Conservation (phyloP, 2,888 invertebrate species). For the Apoda limacodes region DNA sequence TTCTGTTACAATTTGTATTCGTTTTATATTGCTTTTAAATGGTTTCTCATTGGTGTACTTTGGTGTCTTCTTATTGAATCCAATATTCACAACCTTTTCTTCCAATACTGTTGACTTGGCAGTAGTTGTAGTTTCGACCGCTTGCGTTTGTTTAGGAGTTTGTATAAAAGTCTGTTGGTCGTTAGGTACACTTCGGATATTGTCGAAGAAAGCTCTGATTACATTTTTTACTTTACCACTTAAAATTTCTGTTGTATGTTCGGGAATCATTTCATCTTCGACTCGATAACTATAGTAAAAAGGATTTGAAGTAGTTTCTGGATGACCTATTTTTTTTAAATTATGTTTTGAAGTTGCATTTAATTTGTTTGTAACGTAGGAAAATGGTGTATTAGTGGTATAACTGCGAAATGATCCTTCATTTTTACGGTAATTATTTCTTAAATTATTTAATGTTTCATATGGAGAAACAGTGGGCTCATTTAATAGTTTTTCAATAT, state of each 20-base stretch:
- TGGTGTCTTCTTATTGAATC: conserved; percentile 42
- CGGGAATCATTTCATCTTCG: conserved; percentile 42
- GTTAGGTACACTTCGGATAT: conserved; percentile 29
- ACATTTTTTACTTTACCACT: conserved; percentile 49
- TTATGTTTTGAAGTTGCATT: conserved; percentile 20
- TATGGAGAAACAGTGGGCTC: conserved; percentile 64
- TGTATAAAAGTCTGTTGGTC: conserved; percentile 10
- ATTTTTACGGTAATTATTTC: conserved; percentile 19
- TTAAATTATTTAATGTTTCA: conserved; percentile 26
- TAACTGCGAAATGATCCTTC: conserved; percentile 26
- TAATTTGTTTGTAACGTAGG: conserved; percentile 24
- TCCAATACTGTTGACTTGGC: conserved; percentile 26
- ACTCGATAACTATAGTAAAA: conserved; percentile 51
- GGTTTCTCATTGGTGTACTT: conserved; percentile 41
- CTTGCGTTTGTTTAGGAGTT: too few relatives aligned
- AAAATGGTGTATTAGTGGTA: conserved; percentile 29
- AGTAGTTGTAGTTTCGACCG: too few relatives aligned
- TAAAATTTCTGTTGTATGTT: conserved; percentile 56
- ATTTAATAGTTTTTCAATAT: conserved; percentile 33
- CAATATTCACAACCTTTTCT: conserved; percentile 47
- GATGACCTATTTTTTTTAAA: conserved; percentile 27
- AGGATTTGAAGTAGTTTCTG: conserved; percentile 28
- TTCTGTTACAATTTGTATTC: conserved; percentile 49
- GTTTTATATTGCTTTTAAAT: conserved; percentile 34
- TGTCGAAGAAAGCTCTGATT: conserved; percentile 48